These are phyloP conservation scores for Seira musarum DNA, from an alignment of 2,888 invertebrate genomes.

Conservation along the genomic window DNA sequence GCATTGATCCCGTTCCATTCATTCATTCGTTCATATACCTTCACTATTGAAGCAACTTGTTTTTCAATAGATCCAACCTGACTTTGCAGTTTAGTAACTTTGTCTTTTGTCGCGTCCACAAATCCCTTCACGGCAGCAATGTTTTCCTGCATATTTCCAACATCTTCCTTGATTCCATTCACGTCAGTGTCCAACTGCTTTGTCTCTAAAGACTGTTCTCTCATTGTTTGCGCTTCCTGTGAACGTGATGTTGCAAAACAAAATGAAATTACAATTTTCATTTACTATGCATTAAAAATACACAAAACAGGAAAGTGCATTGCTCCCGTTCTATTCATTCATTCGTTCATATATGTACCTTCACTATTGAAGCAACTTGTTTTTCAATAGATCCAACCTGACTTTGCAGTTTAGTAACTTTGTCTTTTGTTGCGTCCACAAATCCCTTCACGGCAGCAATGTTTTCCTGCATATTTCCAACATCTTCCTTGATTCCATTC, in stretches of 20 bases:
- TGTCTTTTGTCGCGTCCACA: slow-evolving; percentile 59
- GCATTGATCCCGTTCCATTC: no score
- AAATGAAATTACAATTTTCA: no score
- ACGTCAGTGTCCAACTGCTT: slow-evolving; percentile 62
- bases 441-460: slow-evolving; percentile 61
- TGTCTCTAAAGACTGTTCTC: slow-evolving; percentile 62
- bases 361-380: slow-evolving; percentile 62
- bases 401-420: slow-evolving; percentile 57
- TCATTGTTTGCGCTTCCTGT: slow-evolving; percentile 63
- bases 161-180: slow-evolving; percentile 61
- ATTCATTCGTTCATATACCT: no score
- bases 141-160: slow-evolving; percentile 65
- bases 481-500: slow-evolving; percentile 61
- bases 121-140: slow-evolving; percentile 61
- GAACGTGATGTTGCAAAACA: neutral
- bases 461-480: slow-evolving; percentile 65
- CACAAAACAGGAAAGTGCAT: neutral
- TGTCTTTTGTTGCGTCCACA: slow-evolving; percentile 59
- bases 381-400: slow-evolving; percentile 64
- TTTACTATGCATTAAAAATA: no score
- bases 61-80: slow-evolving; percentile 64
- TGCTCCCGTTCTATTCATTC: no score
- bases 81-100: slow-evolving; percentile 57
- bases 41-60: slow-evolving; percentile 62
- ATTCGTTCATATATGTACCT: slow-evolving; percentile 57